Evolutionary conservation across 2,888 invertebrate species (phyloP).

Genomic region (Hedya salicella): DNA sequence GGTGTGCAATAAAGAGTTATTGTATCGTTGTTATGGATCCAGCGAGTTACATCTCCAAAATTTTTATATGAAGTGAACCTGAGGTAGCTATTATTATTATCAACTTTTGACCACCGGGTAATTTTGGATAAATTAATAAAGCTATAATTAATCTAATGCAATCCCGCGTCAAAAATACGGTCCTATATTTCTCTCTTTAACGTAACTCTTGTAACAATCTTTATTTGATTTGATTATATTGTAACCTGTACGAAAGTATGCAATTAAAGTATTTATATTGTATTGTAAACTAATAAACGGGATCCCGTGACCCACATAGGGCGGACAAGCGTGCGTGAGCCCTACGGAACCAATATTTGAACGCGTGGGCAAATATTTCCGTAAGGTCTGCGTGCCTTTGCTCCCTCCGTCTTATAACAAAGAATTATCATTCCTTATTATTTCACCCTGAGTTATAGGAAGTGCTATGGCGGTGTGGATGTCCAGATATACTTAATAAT

Average conservation of each 20-base stretch:
- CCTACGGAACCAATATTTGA: constrained; percentile 43
- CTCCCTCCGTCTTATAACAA: constrained; percentile 42
- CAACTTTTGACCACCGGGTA: too few relatives aligned
- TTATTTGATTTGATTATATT: neutral
- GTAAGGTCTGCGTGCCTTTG: constrained; percentile 44
- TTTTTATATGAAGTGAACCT: too few relatives aligned
- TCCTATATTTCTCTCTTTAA: too few relatives aligned
- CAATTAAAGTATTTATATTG: constrained; percentile 22
- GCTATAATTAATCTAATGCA: too few relatives aligned
- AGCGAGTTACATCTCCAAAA: too few relatives aligned
- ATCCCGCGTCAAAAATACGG: too few relatives aligned
- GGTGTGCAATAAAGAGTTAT: too few relatives aligned
- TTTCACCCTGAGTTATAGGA: constrained; percentile 27
- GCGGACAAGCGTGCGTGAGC: constrained; percentile 41
- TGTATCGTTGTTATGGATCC: too few relatives aligned
- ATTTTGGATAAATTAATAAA: too few relatives aligned
- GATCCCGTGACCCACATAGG: constrained; percentile 41
- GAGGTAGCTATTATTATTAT: too few relatives aligned
- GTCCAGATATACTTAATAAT: too few relatives aligned
- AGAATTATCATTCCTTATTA: constrained; percentile 40
- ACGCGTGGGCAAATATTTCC: constrained; percentile 41
- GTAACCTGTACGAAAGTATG: neutral
- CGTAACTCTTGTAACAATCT: too few relatives aligned
- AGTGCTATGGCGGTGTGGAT: neutral
- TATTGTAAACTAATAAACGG: constrained; percentile 41